Evolutionary conservation across 2,888 invertebrate genomes (phyloP), one percentile per base, ranked within the genome.

Genomic region (Drosophila birchii): DNA sequence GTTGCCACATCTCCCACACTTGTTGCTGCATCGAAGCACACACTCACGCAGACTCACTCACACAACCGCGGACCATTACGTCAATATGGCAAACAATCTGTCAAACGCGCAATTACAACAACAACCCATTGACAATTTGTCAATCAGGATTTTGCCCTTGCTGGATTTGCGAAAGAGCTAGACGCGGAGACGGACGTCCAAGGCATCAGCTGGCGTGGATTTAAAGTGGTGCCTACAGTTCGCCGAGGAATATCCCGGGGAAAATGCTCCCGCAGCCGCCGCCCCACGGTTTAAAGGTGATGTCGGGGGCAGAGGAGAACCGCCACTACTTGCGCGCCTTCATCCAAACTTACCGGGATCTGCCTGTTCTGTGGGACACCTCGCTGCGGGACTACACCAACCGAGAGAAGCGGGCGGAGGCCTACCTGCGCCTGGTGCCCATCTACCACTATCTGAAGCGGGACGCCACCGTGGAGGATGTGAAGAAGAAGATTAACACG

Each of bases 401-500:
- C 47, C 89, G 92, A 0, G 92, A 92, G 44, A 92, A 92, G 59
- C 79, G 92, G 2, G 89, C 89, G 5, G 89, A 91, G 55, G 92
- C 91, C 0, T 92, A 92, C 56, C 86, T 90, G 20, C 83, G 91
- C 5, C 68, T 90, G 14, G 81, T 90, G 62, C 90, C 91, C 34
- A 90, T 92, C 3, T 92, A 90, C 36, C 90, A 90, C 6, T 87
- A 88, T 32, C 79, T 92, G 16, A 92, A 91, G 47, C 80, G 91
- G 0, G 91, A 92, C 64, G 92, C 91, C n/a, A 92, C 91, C 18
- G 86, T 92, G 1, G 91, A 91, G 64, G 92, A 92, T 67, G 91
- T 92, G 1, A 92, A 92, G 62, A 92, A 92, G 64, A 92, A 92
- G 73, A 92, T 92, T 36, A 92, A 92, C 62, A 92, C 92, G 0